Evolutionary conservation across 1,140 invertebrate genomes (phyloP).

Genomic region (Drosophila dunni): DNA sequence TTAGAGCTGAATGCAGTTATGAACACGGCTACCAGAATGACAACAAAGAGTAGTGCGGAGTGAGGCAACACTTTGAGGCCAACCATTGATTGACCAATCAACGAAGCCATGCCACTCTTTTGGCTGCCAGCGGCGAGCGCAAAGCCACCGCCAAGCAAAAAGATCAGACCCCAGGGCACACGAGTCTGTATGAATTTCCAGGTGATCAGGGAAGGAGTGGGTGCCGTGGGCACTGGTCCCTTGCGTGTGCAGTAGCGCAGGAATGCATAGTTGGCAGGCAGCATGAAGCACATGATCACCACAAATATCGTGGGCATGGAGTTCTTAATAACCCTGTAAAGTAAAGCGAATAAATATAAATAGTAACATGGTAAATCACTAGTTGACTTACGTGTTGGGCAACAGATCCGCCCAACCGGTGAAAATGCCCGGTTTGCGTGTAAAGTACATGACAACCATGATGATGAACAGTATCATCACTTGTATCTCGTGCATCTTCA

Average conservation of each 20-base stretch:
- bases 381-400: slow-evolving; percentile 51
- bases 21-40: slow-evolving; percentile 86
- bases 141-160: slow-evolving; percentile 93
- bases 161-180: slow-evolving; percentile 91
- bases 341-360: slow-evolving; percentile 1
- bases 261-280: slow-evolving; percentile 91
- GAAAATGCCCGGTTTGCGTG: slow-evolving; percentile 89
- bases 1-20: slow-evolving; percentile 94
- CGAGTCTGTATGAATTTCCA: slow-evolving; percentile 92
- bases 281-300: slow-evolving; percentile 91
- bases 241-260: slow-evolving; percentile 87
- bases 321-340: slow-evolving; percentile 89
- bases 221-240: slow-evolving; percentile 86
- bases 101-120: slow-evolving; percentile 90
- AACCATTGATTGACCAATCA: slow-evolving; percentile 89
- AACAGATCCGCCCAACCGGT: slow-evolving; percentile 72
- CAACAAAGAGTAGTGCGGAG: slow-evolving; percentile 86
- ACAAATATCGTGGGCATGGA: slow-evolving; percentile 93
- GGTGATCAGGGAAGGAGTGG: slow-evolving; percentile 89
- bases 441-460: slow-evolving; percentile 94
- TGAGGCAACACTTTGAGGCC: slow-evolving; percentile 86
- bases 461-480: slow-evolving; percentile 91
- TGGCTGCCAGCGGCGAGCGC: slow-evolving; percentile 93
- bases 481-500: slow-evolving; percentile 92
- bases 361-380: background rate